These are phyloP conservation scores for Ceramica pisi DNA, from an alignment of 2,888 invertebrate species.

Conservation along the genomic window DNA sequence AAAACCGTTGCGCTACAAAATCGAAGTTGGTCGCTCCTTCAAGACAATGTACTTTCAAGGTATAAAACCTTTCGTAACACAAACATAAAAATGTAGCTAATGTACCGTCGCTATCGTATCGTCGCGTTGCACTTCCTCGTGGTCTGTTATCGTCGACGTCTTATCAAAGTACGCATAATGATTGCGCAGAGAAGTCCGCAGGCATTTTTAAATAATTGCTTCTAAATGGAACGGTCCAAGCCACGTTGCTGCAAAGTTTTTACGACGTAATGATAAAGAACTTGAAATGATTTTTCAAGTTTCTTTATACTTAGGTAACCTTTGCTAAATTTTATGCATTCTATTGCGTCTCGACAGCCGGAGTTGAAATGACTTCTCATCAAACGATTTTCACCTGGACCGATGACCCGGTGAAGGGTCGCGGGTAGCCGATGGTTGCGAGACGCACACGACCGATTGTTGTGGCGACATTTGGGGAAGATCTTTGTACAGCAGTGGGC, in stretches of 20 bases:
- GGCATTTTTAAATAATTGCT: conserved; percentile 65
- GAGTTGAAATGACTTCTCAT: conserved; percentile 1
- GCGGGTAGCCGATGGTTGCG: no score
- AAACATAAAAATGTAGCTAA: conserved; percentile 65
- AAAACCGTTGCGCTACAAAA: conserved; percentile 4
- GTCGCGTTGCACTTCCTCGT: conserved; percentile 80
- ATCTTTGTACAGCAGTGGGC: no score
- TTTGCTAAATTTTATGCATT: conserved; percentile 5
- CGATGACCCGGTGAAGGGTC: no score
- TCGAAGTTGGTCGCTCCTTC: conserved; percentile 19
- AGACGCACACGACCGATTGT: no score
- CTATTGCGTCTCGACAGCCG: neutral
- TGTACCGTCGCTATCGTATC: conserved; percentile 67
- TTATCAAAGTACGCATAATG: conserved; percentile 80
- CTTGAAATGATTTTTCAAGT: neutral
- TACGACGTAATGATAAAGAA: neutral
- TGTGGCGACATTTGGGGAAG: no score
- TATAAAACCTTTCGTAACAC: conserved; percentile 47
- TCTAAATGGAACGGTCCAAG: conserved; percentile 42
- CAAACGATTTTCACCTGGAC: conserved; percentile 10
- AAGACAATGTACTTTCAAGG: conserved; percentile 32
- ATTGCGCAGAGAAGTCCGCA: conserved; percentile 69
- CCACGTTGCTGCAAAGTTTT: conserved; percentile 6
- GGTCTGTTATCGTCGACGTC: conserved; percentile 78
- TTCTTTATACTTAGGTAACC: neutral